These are phyloP conservation scores for Crocidura indochinensis DNA, from an alignment of 2,797 vertebrate genomes.

Conservation along the genomic window DNA sequence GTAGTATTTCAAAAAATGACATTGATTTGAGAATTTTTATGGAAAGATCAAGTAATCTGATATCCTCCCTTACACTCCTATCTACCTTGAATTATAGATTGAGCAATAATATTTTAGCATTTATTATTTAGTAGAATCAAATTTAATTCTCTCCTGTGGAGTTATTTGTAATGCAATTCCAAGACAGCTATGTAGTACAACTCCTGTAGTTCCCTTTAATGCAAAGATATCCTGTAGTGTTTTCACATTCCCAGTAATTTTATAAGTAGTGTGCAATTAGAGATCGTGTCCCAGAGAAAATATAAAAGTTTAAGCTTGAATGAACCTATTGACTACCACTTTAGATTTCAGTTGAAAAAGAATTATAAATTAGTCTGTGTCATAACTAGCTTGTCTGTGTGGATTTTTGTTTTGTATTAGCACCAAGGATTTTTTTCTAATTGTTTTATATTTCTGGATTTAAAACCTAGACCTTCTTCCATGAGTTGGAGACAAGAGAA, in stretches of 20 bases:
- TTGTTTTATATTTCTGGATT: slow-evolving; percentile 60
- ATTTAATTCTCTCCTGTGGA: slow-evolving; percentile 61
- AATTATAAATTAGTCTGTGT: slow-evolving; percentile 77
- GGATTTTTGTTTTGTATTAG: slow-evolving; percentile 33
- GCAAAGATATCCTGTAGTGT: slow-evolving; percentile 64
- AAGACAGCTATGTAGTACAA: slow-evolving; percentile 70
- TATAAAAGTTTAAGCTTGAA: slow-evolving; percentile 78
- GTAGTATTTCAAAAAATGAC: slow-evolving; percentile 24
- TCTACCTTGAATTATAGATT: background rate
- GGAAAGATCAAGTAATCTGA: background rate
- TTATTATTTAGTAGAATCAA: slow-evolving; percentile 58
- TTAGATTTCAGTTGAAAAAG: slow-evolving; percentile 79
- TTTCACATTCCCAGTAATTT: slow-evolving; percentile 70
- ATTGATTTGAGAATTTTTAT: slow-evolving; percentile 39
- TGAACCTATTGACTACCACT: slow-evolving; percentile 70
- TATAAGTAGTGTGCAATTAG: slow-evolving; percentile 55
- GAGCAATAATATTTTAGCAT: slow-evolving; percentile 53
- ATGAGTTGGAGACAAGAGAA: slow-evolving; percentile 60
- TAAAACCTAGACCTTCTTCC: slow-evolving; percentile 51
- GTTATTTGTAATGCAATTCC: slow-evolving; percentile 74
- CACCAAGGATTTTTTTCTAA: slow-evolving; percentile 49
- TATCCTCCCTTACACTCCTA: background rate
- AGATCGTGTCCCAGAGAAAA: slow-evolving; percentile 76
- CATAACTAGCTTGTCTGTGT: slow-evolving; percentile 70
- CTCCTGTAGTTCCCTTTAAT: slow-evolving; percentile 45